Evolutionary conservation across 2,888 invertebrate genomes (phyloP).

Genomic region (Zeuzera pyrina): DNA sequence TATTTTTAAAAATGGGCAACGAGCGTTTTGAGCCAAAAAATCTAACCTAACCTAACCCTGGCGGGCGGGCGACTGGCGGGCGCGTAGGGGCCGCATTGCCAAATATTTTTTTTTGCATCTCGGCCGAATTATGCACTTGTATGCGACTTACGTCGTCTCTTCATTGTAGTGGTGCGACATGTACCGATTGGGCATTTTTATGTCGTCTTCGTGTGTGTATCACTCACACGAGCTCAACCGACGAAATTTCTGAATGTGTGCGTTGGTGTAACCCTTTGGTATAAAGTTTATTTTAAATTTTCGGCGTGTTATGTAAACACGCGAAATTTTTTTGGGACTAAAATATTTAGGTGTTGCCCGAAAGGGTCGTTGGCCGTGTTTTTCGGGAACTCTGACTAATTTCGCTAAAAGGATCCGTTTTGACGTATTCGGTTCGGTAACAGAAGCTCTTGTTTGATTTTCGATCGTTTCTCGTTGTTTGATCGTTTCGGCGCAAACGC

Average conservation of each 20-base stretch:
- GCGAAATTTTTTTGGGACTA: constrained; percentile 49
- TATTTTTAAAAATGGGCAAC: constrained; percentile 63
- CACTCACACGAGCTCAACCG: constrained; percentile 47
- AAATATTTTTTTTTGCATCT: constrained; percentile 74
- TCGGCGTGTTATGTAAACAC: constrained; percentile 68
- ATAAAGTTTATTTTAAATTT: constrained; percentile 59
- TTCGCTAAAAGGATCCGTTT: constrained; percentile 50
- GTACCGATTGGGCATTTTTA: constrained; percentile 68
- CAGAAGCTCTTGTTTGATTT: constrained; percentile 30
- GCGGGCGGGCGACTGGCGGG: constrained; percentile 71
- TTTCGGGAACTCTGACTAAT: constrained; percentile 71
- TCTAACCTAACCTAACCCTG: constrained; percentile 74
- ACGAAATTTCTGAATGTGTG: constrained; percentile 59
- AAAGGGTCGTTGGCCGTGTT: constrained; percentile 58
- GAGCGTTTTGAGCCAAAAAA: constrained; percentile 72
- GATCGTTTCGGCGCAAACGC: constrained; percentile 34
- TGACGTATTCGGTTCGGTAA: constrained; percentile 24
- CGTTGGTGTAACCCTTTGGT: constrained; percentile 50
- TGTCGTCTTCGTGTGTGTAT: constrained; percentile 49
- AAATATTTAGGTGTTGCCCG: constrained; percentile 65
- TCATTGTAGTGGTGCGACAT: constrained; percentile 71
- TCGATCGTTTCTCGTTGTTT: constrained; percentile 22
- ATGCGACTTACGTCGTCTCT: constrained; percentile 72
- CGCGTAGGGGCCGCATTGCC: constrained; percentile 73
- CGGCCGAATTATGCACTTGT: constrained; percentile 74